Evolutionary conservation across 2,797 vertebrate species (phyloP).

Genomic region (Limnodromus scolopaceus): DNA sequence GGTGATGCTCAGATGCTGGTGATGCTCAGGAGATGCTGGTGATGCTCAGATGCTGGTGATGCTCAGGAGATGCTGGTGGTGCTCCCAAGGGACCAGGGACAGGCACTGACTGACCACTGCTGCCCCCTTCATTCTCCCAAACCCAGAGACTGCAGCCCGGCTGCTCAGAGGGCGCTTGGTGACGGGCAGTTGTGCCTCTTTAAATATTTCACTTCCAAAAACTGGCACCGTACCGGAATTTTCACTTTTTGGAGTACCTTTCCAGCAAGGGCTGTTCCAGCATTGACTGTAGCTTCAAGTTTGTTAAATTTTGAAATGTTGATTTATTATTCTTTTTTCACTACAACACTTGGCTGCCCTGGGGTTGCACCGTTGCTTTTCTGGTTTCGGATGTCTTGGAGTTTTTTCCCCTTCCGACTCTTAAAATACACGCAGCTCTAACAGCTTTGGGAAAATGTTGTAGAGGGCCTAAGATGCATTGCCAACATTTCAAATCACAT

Average conservation of each 20-base stretch:
- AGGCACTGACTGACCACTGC: rapidly evolving
- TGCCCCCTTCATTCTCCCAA: neutral
- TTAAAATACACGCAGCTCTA: neutral
- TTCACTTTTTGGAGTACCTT: neutral
- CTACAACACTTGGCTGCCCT: neutral
- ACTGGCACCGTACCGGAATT: neutral
- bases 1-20: neutral
- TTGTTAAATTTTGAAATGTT: neutral
- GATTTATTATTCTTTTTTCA: neutral
- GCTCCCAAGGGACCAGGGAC: neutral
- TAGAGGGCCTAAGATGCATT: slow-evolving; percentile 33
- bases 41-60: neutral
- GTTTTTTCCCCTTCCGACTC: neutral
- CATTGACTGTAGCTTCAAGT: neutral
- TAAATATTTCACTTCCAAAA: neutral
- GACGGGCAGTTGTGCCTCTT: rapidly evolving
- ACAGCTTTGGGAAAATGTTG: neutral
- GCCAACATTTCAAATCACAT: neutral
- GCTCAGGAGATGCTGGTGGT: neutral
- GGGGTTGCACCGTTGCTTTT: neutral
- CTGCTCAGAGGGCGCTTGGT: neutral
- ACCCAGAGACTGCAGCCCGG: neutral
- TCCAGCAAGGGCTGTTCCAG: neutral
- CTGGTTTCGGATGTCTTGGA: neutral
- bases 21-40: neutral